These are phyloP conservation scores for Xyliphius kryptos DNA, from an alignment of 2,113 vertebrate genomes.

Conservation along the genomic window DNA sequence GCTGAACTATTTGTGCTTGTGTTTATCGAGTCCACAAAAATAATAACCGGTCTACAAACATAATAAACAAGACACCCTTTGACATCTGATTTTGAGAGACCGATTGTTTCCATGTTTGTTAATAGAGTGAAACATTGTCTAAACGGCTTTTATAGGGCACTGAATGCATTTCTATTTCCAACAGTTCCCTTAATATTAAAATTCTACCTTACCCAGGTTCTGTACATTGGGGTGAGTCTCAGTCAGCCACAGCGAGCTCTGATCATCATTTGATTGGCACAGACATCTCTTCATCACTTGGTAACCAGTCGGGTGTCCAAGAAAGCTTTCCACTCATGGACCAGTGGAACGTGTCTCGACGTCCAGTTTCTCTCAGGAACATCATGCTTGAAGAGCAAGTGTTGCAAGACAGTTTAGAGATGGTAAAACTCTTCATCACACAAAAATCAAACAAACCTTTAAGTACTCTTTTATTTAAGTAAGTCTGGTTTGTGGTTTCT, in stretches of 20 bases:
- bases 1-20: too few species aligned
- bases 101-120: too few species aligned
- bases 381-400: conserved; percentile 92
- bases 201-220: conserved; percentile 45
- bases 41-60: too few species aligned
- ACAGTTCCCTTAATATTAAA: neutral
- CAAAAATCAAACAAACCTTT: neutral
- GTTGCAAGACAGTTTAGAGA: conserved; percentile 74
- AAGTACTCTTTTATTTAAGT: too few species aligned
- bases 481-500: conserved; percentile 37
- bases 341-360: conserved; percentile 78
- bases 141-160: too few species aligned
- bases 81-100: too few species aligned
- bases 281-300: conserved; percentile 37
- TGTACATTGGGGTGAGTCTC: conserved; percentile 44
- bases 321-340: conserved; percentile 74
- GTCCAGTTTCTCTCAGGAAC: conserved; percentile 80
- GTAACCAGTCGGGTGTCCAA: conserved; percentile 44
- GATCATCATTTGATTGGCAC: conserved; percentile 34
- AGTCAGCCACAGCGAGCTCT: conserved; percentile 9
- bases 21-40: too few species aligned
- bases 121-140: too few species aligned
- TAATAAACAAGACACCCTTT: too few species aligned
- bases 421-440: conserved; percentile 76
- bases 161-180: too few species aligned